Base-by-base conservation (phyloP, 1,140 invertebrate species). In the Neuroterus valhalla region DNA sequence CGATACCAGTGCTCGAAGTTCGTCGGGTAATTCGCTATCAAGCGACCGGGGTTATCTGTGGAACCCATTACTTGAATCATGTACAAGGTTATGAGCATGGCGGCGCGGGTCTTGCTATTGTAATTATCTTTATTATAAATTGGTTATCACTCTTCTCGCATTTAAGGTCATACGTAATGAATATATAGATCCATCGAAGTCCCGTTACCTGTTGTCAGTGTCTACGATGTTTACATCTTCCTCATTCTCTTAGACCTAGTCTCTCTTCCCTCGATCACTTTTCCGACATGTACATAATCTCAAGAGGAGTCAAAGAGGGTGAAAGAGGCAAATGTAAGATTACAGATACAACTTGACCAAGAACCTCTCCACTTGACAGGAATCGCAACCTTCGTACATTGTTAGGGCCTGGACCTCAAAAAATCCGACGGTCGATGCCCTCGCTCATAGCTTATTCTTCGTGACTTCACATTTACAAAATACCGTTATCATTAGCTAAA, bases 401-500 rank as follows among this genome's bases (percentile, higher is more conserved):
- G 82, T 79, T 81, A 52, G 45, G 77, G 68, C 21, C 46, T 42
- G 69, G 71, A 66, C 69, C 66, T 74, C 80, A 67, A 80, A 80
- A 76, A 77, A 77, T 76, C 78, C 76, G 80, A 79, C 78, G 77
- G 75, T 71, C 79, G 71, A 78, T 79, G 81, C 73, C 70, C 74
- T 78, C 75, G 68, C 70, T 68, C 45, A 23, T 46, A 75, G 71
- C 45, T 38, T 42, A 75, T 68, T 72, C 70, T 52, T 66, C 46
- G 31, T 38, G 66, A 75, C 77, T 78, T 76, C 74, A 38, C 31
- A 62, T 26, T 38, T 31, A 76, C 79, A 68, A 70, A 72, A 77
- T 78, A 85, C 83, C 83, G 83, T 85, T 85, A 85, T 85, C 79
- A 85, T 82, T 81, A 82, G 80, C 81, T 88, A 88, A 89, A 89